A percentile compares a stretch with the other conserved stretches of the same genome.
These are phyloP conservation scores for Pterobdella sp. DNA, from an alignment of 2,888 invertebrate species.

Conservation along the genomic window DNA sequence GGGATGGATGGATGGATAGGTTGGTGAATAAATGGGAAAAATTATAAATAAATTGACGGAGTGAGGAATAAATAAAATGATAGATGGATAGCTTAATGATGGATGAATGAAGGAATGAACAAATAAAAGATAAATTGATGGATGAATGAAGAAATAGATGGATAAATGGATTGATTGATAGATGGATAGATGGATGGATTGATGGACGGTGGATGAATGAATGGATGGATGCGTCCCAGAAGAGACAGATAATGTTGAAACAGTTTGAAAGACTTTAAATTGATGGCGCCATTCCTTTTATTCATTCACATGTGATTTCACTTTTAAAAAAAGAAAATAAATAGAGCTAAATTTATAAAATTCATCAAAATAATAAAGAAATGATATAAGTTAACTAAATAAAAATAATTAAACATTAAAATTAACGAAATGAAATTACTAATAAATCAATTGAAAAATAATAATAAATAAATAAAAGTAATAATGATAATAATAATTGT, in stretches of 20 bases:
- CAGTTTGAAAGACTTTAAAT: too few species aligned
- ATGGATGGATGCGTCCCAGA: too few species aligned
- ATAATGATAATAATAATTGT: slow-evolving; percentile 28
- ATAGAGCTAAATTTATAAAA: background rate
- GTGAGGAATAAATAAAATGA: background rate
- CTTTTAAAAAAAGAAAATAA: background rate
- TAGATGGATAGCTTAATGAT: background rate
- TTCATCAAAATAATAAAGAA: background rate
- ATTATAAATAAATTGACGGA: background rate
- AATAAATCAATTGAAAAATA: background rate
- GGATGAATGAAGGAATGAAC: background rate
- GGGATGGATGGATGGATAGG: background rate
- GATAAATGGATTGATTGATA: background rate
- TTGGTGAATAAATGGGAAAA: background rate
- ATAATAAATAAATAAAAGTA: background rate
- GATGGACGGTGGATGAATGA: too few species aligned
- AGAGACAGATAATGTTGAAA: too few species aligned
- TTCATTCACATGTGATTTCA: too few species aligned
- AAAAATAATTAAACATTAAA: background rate
- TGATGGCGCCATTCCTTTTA: too few species aligned
- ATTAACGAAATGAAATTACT: background rate
- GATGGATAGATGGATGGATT: background rate
- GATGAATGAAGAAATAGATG: background rate
- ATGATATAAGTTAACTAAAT: background rate
- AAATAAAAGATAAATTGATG: background rate